Conservation (phyloP, 2,888 invertebrate species). For the Eristalinus aeneus region DNA sequence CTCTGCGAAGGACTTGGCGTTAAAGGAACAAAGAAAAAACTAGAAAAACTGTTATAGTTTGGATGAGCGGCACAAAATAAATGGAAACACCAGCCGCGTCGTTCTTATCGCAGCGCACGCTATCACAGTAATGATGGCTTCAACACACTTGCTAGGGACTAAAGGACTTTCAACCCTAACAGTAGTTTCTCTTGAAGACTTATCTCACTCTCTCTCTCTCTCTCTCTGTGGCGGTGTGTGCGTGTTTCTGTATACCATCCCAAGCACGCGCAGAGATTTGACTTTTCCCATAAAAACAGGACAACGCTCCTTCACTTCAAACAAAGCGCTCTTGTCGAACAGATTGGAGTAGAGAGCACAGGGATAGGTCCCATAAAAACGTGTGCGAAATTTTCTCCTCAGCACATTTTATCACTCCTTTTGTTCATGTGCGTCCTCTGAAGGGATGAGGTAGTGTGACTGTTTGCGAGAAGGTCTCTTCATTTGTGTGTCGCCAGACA, state of each 20-base stretch:
- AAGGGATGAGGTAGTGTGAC: neutral
- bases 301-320: neutral
- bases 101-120: constrained; percentile 61
- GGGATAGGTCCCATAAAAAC: constrained; percentile 45
- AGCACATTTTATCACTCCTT: constrained; percentile 39
- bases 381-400: constrained; percentile 43
- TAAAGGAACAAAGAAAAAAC: neutral
- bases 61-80: neutral
- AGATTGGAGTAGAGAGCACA: neutral
- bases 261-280: constrained; percentile 58
- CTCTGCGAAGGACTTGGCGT: neutral
- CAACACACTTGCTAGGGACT: constrained; percentile 20
- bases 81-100: constrained; percentile 10
- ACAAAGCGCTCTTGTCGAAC: neutral
- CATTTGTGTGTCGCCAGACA: constrained; percentile 57
- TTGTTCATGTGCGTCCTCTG: constrained; percentile 1
- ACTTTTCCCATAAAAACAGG: constrained; percentile 41
- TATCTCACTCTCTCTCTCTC: neutral
- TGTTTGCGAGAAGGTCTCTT: neutral
- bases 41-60: constrained; percentile 33
- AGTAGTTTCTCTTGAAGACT: neutral
- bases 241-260: constrained; percentile 37
- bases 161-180: constrained; percentile 43
- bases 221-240: neutral
- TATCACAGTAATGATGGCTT: constrained; percentile 65